Percentiles rank a stretch among this genome's conserved stretches.
Conservation (phyloP, 2,113 vertebrate species). For the Motacilla tschutschensis region DNA sequence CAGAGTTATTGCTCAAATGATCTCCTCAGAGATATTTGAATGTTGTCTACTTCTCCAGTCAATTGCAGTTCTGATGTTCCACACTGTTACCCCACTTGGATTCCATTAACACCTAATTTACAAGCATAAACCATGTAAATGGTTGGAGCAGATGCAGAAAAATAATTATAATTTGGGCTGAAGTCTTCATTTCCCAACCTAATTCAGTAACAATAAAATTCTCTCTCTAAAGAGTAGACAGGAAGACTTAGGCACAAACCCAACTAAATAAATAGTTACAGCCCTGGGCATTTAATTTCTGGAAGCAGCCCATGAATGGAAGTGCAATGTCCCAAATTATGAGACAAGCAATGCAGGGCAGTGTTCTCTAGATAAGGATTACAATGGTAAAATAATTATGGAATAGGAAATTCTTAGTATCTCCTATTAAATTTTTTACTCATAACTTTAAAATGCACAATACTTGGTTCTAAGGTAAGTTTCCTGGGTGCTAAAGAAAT, state of each 20-base stretch:
- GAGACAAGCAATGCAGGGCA: background rate
- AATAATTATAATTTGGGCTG: slow-evolving; percentile 66
- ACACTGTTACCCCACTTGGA: slow-evolving; percentile 65
- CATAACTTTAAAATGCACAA: background rate
- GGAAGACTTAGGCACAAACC: background rate
- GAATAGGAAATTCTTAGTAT: background rate
- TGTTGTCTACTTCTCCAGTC: slow-evolving; percentile 43
- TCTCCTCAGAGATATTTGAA: slow-evolving; percentile 43
- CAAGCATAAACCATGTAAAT: slow-evolving; percentile 64
- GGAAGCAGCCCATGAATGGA: background rate
- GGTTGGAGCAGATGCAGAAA: slow-evolving; percentile 63
- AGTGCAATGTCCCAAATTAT: background rate
- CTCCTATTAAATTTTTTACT: background rate
- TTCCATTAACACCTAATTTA: slow-evolving; percentile 73
- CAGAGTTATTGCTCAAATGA: background rate
- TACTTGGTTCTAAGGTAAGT: background rate
- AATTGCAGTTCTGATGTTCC: slow-evolving; percentile 57
- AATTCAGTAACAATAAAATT: slow-evolving; percentile 51
- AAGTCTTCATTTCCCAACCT: slow-evolving; percentile 60
- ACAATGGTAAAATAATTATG: background rate
- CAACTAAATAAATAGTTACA: background rate
- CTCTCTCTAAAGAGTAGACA: slow-evolving; percentile 21
- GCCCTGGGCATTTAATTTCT: background rate
- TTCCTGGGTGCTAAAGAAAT: background rate
- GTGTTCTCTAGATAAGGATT: background rate